A percentile compares a stretch with the other conserved stretches of the same genome.
phyloP scores from a whole-genome alignment of 2,113 vertebrate species.

The Brienomyrus brachyistius region DNA sequence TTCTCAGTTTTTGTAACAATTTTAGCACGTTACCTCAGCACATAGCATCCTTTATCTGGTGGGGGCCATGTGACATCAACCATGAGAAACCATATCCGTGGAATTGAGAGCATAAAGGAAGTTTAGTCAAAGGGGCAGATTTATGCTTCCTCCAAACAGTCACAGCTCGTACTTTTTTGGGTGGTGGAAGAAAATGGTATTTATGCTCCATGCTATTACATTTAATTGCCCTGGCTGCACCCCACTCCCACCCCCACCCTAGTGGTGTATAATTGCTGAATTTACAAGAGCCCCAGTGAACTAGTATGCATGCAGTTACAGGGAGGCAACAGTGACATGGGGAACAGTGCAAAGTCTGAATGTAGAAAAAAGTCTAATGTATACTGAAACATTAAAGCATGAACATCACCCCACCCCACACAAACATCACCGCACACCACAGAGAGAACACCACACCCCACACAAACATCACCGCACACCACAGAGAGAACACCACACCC shows the following conservation, averaged over 20 bases:
- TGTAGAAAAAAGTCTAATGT: background rate
- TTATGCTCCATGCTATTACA: constrained; percentile 26
- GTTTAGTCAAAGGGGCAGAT: constrained; percentile 8
- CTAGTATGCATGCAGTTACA: background rate
- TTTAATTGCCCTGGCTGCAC: constrained; percentile 22
- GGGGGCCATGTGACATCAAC: background rate
- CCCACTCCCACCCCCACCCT: constrained; percentile 8
- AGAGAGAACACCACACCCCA: background rate
- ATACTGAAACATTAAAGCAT: background rate
- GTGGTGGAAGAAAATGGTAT: constrained; percentile 16
- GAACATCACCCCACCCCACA: background rate
- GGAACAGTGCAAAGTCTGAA: background rate
- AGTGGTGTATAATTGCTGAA: constrained; percentile 20
- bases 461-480: too few species aligned
- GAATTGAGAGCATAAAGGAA: background rate
- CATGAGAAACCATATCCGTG: background rate
- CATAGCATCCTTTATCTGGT: background rate
- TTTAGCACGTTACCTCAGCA: background rate
- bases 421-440: background rate
- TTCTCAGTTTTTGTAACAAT: background rate
- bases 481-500: too few species aligned
- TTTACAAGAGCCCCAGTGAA: background rate
- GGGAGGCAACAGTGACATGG: background rate
- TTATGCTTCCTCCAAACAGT: constrained; percentile 15
- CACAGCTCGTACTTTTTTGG: constrained; percentile 10